Evolutionary conservation across 1,140 invertebrate genomes (phyloP).

Genomic region (Reticulitermes speratus): DNA sequence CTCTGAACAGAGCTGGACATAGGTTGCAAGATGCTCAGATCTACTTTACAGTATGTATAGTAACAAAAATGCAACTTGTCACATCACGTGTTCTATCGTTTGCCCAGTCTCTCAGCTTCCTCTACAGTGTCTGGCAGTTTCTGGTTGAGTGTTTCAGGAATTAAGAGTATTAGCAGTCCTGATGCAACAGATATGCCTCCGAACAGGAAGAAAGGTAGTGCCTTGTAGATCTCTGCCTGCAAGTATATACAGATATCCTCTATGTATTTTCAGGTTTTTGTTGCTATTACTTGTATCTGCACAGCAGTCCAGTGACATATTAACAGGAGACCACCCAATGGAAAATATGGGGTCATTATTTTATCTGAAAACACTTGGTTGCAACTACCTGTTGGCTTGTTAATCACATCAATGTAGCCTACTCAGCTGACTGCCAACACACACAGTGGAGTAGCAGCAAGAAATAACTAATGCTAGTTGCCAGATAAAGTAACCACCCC

Average conservation of each 20-base stretch:
- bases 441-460: too few species aligned
- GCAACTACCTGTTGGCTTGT: too few species aligned
- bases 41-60: not conserved
- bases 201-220: conserved; percentile 54
- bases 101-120: conserved; percentile 58
- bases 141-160: conserved; percentile 67
- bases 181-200: conserved; percentile 62
- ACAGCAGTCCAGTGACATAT: too few species aligned
- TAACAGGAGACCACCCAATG: too few species aligned
- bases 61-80: not conserved
- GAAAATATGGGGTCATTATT: too few species aligned
- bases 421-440: too few species aligned
- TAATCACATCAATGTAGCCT: too few species aligned
- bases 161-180: conserved; percentile 58
- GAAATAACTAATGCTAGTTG: too few species aligned
- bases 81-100: not conserved
- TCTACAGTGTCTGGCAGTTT: conserved; percentile 68
- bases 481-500: too few species aligned
- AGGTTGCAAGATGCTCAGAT: not conserved
- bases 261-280: too few species aligned
- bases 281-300: too few species aligned
- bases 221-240: conserved; percentile 16
- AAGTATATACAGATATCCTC: not conserved
- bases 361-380: too few species aligned
- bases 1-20: not conserved